Conservation (phyloP, 2,888 invertebrate genomes). For the Taphrorychus bicolor region DNA sequence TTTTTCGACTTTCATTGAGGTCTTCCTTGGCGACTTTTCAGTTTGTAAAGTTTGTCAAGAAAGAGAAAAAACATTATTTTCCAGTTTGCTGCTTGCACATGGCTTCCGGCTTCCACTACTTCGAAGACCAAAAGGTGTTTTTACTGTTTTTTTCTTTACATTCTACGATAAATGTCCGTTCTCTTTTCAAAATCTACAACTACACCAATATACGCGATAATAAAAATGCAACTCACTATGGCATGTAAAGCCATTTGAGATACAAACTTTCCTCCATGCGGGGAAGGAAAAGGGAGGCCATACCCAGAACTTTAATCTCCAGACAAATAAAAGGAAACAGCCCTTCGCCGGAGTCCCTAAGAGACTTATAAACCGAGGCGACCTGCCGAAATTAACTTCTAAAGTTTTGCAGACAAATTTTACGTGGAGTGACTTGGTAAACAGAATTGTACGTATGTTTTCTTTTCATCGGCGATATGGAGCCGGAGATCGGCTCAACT, state of each 20-base stretch:
- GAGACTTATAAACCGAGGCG: constrained; percentile 32
- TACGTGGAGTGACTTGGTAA: constrained; percentile 30
- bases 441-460: constrained; percentile 22
- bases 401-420: constrained; percentile 34
- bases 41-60: too few species aligned
- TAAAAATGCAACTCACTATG: constrained; percentile 14
- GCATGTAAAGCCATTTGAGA: constrained; percentile 6
- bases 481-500: constrained; percentile 7
- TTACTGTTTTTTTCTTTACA: too few species aligned
- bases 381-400: constrained; percentile 32
- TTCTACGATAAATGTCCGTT: too few species aligned
- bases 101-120: too few species aligned
- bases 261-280: constrained; percentile 15
- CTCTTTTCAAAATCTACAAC: too few species aligned
- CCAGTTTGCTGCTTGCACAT: too few species aligned
- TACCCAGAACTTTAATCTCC: constrained; percentile 26
- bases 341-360: constrained; percentile 14
- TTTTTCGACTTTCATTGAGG: too few species aligned
- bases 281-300: constrained; percentile 18
- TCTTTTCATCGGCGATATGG: constrained; percentile 13
- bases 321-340: constrained; percentile 30
- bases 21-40: too few species aligned
- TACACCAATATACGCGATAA: not conserved
- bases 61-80: too few species aligned
- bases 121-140: too few species aligned